Evolutionary conservation across 2,797 vertebrate species (phyloP).

Genomic region (Mus caroli): DNA sequence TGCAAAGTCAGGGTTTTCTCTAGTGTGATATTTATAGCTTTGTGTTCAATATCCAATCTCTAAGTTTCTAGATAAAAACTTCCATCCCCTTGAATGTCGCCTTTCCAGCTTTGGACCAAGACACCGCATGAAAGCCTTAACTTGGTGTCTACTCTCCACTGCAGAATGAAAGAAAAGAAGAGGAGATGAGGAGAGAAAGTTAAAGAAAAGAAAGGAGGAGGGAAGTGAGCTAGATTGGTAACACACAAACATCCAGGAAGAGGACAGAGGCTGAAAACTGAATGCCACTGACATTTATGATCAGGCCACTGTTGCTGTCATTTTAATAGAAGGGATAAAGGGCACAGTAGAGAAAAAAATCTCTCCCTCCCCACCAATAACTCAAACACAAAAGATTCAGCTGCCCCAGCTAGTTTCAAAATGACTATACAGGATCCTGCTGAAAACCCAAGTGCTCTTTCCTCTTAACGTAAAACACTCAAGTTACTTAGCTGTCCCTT

Average conservation of each 20-base stretch:
- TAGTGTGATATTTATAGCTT: slow-evolving; percentile 31
- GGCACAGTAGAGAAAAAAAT: background rate
- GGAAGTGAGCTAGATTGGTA: background rate
- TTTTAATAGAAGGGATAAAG: background rate
- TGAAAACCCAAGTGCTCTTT: background rate
- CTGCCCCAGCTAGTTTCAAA: slow-evolving; percentile 6
- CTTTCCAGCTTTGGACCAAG: background rate
- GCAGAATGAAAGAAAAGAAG: background rate
- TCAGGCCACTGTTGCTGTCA: background rate
- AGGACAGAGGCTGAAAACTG: background rate
- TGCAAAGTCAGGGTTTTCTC: slow-evolving; percentile 56
- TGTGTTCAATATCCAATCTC: background rate
- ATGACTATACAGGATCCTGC: background rate
- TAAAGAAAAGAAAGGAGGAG: background rate
- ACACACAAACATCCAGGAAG: background rate
- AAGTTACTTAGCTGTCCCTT: background rate
- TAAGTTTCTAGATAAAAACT: slow-evolving; percentile 22
- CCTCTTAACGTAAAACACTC: slow-evolving; percentile 24
- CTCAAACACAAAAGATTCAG: background rate
- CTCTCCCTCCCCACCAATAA: background rate
- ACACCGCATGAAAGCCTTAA: background rate
- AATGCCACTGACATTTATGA: background rate
- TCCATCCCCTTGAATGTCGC: background rate
- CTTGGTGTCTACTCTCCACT: background rate
- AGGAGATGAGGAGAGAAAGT: too few relatives aligned